phyloP scores from a whole-genome alignment of 2,797 vertebrate genomes.

The Urophycis tenuis region DNA sequence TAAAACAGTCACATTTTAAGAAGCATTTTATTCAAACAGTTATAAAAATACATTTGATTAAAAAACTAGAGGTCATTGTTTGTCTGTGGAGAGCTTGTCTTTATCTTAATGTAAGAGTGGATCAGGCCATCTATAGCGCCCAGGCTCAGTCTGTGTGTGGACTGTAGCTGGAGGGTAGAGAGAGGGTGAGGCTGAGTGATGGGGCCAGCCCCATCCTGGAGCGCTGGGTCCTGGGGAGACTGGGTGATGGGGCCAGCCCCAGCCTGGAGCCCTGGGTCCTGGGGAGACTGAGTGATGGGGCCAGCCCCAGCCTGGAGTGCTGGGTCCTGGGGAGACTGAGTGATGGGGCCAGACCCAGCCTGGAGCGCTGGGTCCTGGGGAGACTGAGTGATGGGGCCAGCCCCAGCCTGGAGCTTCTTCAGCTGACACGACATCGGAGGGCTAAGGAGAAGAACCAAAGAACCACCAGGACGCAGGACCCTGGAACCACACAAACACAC shows the following conservation, averaged over 20 bases:
- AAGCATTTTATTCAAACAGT: neutral
- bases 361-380: slow-evolving; percentile 18
- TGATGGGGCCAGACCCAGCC: slow-evolving; percentile 13
- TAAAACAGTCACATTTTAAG: neutral
- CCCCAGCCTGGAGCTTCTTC: slow-evolving; percentile 38
- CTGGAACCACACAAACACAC: slow-evolving; percentile 56
- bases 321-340: neutral
- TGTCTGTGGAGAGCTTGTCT: slow-evolving; percentile 1
- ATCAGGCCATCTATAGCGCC: slow-evolving; percentile 84
- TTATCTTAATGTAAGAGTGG: slow-evolving; percentile 78
- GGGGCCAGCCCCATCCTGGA: slow-evolving; percentile 15
- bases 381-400: slow-evolving; percentile 1
- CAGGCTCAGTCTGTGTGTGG: slow-evolving; percentile 74
- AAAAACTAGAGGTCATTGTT: neutral
- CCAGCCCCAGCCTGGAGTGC: too few relatives aligned
- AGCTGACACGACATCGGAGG: slow-evolving; percentile 68
- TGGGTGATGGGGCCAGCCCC: neutral
- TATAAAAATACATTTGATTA: neutral
- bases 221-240: slow-evolving; percentile 10
- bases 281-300: neutral
- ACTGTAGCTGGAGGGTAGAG: slow-evolving; percentile 57
- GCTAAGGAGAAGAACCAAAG: slow-evolving; percentile 78
- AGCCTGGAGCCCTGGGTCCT: slow-evolving; percentile 16
- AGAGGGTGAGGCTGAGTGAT: slow-evolving; percentile 9
- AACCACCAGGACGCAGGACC: slow-evolving; percentile 76